Evolutionary conservation across 2,797 vertebrate species (phyloP), one percentile per base, ranked within the genome.

Genomic region (Kryptolebias ocellatus): DNA sequence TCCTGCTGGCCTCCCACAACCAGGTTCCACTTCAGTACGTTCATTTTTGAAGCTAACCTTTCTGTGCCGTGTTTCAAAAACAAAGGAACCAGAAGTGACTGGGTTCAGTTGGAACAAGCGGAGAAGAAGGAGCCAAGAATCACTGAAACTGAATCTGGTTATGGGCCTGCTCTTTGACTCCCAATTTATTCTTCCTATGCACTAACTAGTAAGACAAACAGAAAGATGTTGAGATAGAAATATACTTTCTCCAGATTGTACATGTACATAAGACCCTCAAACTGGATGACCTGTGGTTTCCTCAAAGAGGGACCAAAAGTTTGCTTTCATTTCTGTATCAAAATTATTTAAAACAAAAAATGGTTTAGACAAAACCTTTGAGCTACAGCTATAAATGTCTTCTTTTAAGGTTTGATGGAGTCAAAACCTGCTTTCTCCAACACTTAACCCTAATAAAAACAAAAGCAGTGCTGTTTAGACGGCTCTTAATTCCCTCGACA

Each of bases 401-500:
- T 62, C 70, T 46, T 55, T 51, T 64, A 20, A 46, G 24, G 51
- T 72, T 47, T 80, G 75, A 76, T 28, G 64, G 68, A 45, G 84
- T 76, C 80, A 76, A 84, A 87, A 77, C 73, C 42, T 16, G 66
- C 65, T 55, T 73, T 72, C 74, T 74, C 67, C 64, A 80, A 74
- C 70, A 45, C 76, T 64, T 64, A 58, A 15, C 63, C 70, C 67
- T 49, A 79, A 87, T 79, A 68, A 83, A 88, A 87, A 90, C 83
- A 87, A 84, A 83, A 86, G 78, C 71, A 12, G 53, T 8, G 81
- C 85, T 85, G 87, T 90, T 91, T 83, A 90, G 88, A 83, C 84
- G 27, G 76, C 83, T 87, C 73, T 61, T 80, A 86, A 90, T 89
- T 89, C 90, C 90, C 89, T 64, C 79, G 87, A 87, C 85, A 70